Base-by-base conservation (phyloP, 64 coral and sea anemone genomes). In the Montipora cactus region DNA sequence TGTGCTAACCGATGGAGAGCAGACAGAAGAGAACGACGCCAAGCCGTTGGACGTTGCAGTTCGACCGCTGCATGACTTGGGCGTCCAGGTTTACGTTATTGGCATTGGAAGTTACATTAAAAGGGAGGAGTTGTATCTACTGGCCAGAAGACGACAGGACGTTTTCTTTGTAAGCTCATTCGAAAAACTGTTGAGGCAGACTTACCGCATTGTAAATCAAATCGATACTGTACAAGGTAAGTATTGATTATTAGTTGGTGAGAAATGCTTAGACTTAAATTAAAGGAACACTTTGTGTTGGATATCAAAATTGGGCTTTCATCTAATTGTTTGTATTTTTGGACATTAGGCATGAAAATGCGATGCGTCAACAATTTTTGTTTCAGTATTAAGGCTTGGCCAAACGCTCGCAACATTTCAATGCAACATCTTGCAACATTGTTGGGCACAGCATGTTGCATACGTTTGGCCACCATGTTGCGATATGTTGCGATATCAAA, bases 1-100 rank as follows among this genome's bases (percentile, higher is more conserved):
- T 86, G 91, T 98, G 19, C 81, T 98, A n/a, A 94, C 96, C 20
- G 96, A 98, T 15, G 96, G 96, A 78, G 81, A 94, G 8, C 96
- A 98, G 15, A 98, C 89, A 0, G 49, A 68, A 62, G 89, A 95
- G 15, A 87, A 67, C 7, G 96, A 93, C 75, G 93, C 92, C n/a
- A 52, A 89, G 19, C 78, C 93, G 4, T 67, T 98, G 44, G 78
- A 88, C 11, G 44, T 78, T 13, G 88, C 89, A 11, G 91, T 87
- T 55, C 81, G 94, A 47, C 89, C 92, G 44, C 62, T 98, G 44
- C 92, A 92, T 49, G 80, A 89, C 23, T 57, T 95, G 57, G 96
- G 96, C 28, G 96, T 98, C 22, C 92, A 95, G 50, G 87, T 95
- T n/a, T 81, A 95, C 57, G 93, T 94, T 23, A 85, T 98, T 10